These are phyloP conservation scores for Campylorhamphus procurvoides DNA, from an alignment of 2,113 vertebrate genomes.

Conservation along the genomic window DNA sequence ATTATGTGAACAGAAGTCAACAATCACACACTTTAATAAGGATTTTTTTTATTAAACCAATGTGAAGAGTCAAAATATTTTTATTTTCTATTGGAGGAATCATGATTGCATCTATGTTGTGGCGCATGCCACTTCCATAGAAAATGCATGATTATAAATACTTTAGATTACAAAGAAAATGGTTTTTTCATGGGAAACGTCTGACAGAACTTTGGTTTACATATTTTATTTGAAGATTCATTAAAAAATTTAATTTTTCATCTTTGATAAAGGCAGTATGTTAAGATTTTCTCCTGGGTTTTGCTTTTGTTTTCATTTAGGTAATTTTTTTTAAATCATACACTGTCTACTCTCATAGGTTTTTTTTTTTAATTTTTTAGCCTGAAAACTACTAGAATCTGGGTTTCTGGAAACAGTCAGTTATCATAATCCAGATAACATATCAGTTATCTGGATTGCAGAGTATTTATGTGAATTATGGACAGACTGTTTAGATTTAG, in stretches of 20 bases:
- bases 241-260: not conserved
- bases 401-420: not conserved
- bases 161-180: not conserved
- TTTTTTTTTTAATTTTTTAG: not conserved
- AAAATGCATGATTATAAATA: not conserved
- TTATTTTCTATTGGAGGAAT: not conserved
- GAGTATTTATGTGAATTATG: not conserved
- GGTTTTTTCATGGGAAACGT: not conserved
- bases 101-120: not conserved
- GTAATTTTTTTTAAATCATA: not conserved
- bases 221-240: not conserved
- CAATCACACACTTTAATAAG: not conserved
- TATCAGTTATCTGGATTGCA: not conserved
- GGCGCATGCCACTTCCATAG: not conserved
- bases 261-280: not conserved
- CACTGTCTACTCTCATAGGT: rapidly evolving
- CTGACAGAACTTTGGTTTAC: not conserved
- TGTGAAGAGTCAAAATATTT: not conserved
- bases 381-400: not conserved
- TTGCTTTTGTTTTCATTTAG: not conserved
- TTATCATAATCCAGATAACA: too few species aligned
- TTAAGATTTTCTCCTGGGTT: not conserved
- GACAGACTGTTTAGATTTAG: not conserved
- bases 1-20: not conserved
- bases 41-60: not conserved